phyloP scores from a whole-genome alignment of 2,113 vertebrate species.

The Paracanthobrama guichenoti region DNA sequence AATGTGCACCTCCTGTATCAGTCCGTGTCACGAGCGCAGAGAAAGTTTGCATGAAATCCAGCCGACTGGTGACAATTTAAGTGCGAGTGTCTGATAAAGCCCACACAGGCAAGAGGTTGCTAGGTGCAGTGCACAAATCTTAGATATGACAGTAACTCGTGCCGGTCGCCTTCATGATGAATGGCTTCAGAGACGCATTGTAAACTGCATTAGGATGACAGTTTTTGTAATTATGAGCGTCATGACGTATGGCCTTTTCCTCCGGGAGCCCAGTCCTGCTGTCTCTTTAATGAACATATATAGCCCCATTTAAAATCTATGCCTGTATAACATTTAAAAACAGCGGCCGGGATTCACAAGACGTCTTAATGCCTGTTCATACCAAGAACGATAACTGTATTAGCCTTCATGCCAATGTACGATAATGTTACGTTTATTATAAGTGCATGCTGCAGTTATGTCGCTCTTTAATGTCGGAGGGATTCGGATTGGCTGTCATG shows the following conservation, averaged over 20 bases:
- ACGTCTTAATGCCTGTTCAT: not conserved
- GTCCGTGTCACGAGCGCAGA: conserved; percentile 19
- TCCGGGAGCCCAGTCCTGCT: not conserved
- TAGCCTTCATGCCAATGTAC: not conserved
- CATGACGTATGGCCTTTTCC: not conserved
- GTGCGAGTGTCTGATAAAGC: conserved; percentile 28
- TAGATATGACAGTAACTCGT: conserved; percentile 1
- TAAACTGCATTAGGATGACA: not conserved
- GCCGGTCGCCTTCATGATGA: not conserved
- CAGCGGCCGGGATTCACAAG: not conserved
- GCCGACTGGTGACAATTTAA: conserved; percentile 38
- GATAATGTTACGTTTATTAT: not conserved
- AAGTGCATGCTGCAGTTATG: not conserved
- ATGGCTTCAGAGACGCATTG: not conserved
- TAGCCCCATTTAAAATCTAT: conserved; percentile 30
- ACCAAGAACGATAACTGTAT: not conserved
- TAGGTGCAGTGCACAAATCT: conserved; percentile 17
- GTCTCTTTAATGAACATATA: not conserved
- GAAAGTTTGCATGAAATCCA: conserved; percentile 36
- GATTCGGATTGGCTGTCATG: not conserved
- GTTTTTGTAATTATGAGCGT: not conserved
- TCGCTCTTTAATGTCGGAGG: not conserved
- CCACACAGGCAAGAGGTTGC: conserved; percentile 2
- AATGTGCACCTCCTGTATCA: conserved; percentile 46
- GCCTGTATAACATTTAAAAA: conserved; percentile 4